phyloP scores from a whole-genome alignment of 2,797 vertebrate genomes.

The Hoplostethus mediterraneus region DNA sequence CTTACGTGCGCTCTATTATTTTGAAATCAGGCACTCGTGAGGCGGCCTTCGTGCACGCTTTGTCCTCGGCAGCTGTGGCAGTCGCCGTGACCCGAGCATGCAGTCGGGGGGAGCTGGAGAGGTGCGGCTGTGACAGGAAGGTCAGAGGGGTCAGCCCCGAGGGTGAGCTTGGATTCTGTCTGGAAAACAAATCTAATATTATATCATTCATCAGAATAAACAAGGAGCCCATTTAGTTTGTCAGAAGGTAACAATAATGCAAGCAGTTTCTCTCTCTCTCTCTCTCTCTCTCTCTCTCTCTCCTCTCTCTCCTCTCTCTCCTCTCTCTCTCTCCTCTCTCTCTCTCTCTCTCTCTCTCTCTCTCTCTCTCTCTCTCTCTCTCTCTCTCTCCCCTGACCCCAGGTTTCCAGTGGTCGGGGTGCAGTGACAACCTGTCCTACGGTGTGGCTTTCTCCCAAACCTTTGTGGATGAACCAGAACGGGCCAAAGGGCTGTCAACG shows the following conservation, averaged over 20 bases:
- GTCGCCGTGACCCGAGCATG: conserved; percentile 86
- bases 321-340: conserved; percentile 3
- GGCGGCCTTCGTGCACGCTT: conserved; percentile 83
- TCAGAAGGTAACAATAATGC: too few species aligned
- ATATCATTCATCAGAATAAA: background rate
- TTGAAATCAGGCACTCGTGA: conserved; percentile 79
- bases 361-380: background rate
- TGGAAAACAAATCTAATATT: background rate
- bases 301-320: conserved; percentile 15
- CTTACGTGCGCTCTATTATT: background rate
- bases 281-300: background rate
- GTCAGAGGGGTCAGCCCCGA: conserved; percentile 86
- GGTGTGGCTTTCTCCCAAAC: conserved; percentile 88
- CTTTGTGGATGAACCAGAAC: conserved; percentile 86
- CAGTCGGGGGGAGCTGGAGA: conserved; percentile 86
- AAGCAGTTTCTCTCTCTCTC: background rate
- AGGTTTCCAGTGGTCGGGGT: conserved; percentile 90
- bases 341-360: background rate
- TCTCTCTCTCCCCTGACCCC: conserved; percentile 7
- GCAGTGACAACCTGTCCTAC: conserved; percentile 87
- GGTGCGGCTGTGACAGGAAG: conserved; percentile 86
- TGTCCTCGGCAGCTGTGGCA: conserved; percentile 81
- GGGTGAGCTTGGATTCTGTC: conserved; percentile 74
- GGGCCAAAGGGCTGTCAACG: conserved; percentile 80
- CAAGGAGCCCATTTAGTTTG: too few species aligned